phyloP scores from a whole-genome alignment of 2,113 vertebrate species.

The Esox niger region DNA sequence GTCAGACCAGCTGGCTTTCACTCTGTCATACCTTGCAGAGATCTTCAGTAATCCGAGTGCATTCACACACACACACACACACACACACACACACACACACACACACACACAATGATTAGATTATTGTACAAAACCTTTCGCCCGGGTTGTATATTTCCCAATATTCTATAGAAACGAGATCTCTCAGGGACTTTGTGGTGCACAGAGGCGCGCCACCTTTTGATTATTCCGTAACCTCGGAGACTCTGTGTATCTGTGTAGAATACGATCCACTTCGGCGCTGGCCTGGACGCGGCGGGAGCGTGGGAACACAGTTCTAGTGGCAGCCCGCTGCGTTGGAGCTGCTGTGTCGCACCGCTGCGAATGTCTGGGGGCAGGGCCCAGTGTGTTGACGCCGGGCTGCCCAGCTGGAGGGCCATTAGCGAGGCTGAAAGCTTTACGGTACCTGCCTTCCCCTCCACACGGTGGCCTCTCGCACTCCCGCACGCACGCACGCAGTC shows the following conservation, averaged over 20 bases:
- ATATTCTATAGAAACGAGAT: too few species aligned
- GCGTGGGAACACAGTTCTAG: not conserved
- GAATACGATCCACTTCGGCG: too few species aligned
- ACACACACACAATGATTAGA: constrained; percentile 8
- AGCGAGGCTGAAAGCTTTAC: constrained; percentile 1
- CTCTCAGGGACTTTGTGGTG: too few species aligned
- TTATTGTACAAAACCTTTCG: too few species aligned
- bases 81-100: constrained; percentile 1
- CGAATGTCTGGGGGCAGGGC: not conserved
- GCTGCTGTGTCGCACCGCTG: not conserved
- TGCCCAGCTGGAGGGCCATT: constrained; percentile 26
- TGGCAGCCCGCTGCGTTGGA: not conserved
- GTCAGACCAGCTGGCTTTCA: not conserved
- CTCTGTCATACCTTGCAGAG: not conserved
- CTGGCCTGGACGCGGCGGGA: not conserved
- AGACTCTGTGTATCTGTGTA: too few species aligned
- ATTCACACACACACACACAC: not conserved
- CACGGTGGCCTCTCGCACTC: not conserved
- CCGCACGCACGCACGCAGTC: too few species aligned
- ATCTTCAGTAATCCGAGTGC: not conserved
- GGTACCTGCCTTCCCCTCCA: constrained; percentile 11
- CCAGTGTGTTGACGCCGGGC: not conserved
- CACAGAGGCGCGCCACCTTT: too few species aligned
- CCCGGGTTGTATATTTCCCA: too few species aligned
- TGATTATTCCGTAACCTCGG: too few species aligned